A percentile compares a stretch with the other conserved stretches of the same genome.
phyloP scores from a whole-genome alignment of 2,797 vertebrate genomes.

The Lepus oiostolus region DNA sequence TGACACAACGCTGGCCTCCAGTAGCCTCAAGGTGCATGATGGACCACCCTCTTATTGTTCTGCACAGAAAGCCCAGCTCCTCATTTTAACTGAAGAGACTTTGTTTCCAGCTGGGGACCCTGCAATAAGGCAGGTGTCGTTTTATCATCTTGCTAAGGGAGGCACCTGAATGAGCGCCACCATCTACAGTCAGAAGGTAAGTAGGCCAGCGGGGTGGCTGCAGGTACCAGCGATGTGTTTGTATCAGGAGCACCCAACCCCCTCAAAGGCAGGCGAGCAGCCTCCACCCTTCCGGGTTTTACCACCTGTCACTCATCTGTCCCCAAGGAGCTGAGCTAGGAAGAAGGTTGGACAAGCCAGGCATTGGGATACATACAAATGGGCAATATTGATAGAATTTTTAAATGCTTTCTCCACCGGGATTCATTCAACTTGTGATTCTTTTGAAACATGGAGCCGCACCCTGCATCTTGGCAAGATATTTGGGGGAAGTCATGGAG shows the following conservation, averaged over 20 bases:
- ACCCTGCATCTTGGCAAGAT: background rate
- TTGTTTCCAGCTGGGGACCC: background rate
- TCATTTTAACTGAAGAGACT: background rate
- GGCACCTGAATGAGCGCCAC: background rate
- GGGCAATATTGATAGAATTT: background rate
- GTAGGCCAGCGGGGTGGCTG: background rate
- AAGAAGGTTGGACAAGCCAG: background rate
- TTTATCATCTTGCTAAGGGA: background rate
- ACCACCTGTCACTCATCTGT: background rate
- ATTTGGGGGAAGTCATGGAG: background rate
- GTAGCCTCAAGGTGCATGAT: background rate
- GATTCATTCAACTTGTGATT: background rate
- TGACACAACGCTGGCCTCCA: background rate
- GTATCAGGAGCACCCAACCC: background rate
- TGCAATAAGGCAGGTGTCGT: background rate
- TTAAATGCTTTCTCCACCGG: slow-evolving; percentile 4
- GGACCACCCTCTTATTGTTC: background rate
- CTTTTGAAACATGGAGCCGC: background rate
- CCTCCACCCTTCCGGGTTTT: background rate
- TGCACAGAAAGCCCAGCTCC: background rate
- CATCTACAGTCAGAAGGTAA: background rate
- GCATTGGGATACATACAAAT: slow-evolving; percentile 34
- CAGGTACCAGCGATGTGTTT: no score
- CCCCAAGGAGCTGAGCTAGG: background rate
- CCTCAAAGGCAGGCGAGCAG: background rate